Conservation (phyloP, 2,888 invertebrate genomes). For the Athalia rosae region DNA sequence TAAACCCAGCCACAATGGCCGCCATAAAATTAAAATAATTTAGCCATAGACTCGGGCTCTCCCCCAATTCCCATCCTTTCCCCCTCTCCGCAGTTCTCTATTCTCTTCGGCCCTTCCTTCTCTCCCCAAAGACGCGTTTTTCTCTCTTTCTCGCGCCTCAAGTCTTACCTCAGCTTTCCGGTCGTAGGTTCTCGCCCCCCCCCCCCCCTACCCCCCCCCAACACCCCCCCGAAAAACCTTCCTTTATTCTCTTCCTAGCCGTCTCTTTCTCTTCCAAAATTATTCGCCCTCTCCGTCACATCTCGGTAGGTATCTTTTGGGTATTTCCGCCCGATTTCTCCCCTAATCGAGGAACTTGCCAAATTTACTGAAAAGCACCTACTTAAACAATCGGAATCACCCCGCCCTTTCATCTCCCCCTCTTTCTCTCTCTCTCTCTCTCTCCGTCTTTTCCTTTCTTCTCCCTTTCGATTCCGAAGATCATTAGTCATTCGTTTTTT, state of each 20-base stretch:
- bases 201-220: neutral
- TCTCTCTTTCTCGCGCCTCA: too few species aligned
- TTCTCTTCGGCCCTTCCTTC: neutral
- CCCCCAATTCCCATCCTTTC: slow-evolving; percentile 22
- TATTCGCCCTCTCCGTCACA: too few species aligned
- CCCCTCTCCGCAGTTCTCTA: slow-evolving; percentile 23
- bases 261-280: too few species aligned
- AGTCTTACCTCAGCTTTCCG: too few species aligned
- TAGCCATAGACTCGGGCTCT: slow-evolving; percentile 52
- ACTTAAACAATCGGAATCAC: neutral
- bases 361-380: slow-evolving; percentile 7
- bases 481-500: neutral
- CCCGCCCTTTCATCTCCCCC: neutral
- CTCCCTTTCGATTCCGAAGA: neutral
- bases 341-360: slow-evolving; percentile 11
- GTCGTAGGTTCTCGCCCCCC: slow-evolving; percentile 1
- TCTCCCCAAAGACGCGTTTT: too few species aligned
- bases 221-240: too few species aligned
- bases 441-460: neutral
- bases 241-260: too few species aligned
- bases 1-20: slow-evolving; percentile 54
- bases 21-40: slow-evolving; percentile 65
- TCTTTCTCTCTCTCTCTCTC: neutral
- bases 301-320: slow-evolving; percentile 22
- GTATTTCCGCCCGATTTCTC: slow-evolving; percentile 11